These are phyloP conservation scores for Metallyticus violacea DNA, from an alignment of 2,888 invertebrate species.

Conservation along the genomic window DNA sequence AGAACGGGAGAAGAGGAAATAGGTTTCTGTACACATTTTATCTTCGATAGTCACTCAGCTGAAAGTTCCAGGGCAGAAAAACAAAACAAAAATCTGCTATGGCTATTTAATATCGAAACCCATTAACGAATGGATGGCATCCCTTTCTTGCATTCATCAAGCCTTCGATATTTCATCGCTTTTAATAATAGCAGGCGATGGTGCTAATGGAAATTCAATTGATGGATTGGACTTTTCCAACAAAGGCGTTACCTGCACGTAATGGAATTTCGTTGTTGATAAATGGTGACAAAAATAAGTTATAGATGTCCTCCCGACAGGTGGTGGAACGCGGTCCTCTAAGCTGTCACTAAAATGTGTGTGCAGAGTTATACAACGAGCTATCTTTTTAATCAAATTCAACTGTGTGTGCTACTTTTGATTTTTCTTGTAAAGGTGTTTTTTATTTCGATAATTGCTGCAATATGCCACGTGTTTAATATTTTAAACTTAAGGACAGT, in stretches of 20 bases:
- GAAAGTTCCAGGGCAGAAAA: neutral
- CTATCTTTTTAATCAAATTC: too few species aligned
- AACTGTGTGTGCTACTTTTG: too few species aligned
- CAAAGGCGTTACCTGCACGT: neutral
- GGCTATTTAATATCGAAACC: neutral
- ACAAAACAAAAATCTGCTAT: neutral
- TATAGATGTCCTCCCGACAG: neutral
- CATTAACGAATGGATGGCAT: neutral
- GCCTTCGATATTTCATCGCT: neutral
- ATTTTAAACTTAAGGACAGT: too few species aligned
- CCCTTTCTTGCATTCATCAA: neutral
- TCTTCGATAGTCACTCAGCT: neutral
- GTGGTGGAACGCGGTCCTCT: neutral
- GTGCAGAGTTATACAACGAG: too few species aligned
- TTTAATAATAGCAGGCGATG: neutral
- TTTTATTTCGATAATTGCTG: too few species aligned
- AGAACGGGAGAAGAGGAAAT: too few species aligned
- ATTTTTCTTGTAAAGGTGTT: too few species aligned
- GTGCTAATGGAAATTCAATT: neutral
- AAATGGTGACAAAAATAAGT: neutral
- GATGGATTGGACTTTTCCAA: neutral
- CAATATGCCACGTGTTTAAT: too few species aligned
- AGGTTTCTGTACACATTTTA: too few species aligned
- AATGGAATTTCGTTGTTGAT: neutral
- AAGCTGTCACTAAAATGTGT: too few species aligned